These are phyloP conservation scores for Chelon auratus DNA, from an alignment of 2,797 vertebrate genomes.

Conservation along the genomic window DNA sequence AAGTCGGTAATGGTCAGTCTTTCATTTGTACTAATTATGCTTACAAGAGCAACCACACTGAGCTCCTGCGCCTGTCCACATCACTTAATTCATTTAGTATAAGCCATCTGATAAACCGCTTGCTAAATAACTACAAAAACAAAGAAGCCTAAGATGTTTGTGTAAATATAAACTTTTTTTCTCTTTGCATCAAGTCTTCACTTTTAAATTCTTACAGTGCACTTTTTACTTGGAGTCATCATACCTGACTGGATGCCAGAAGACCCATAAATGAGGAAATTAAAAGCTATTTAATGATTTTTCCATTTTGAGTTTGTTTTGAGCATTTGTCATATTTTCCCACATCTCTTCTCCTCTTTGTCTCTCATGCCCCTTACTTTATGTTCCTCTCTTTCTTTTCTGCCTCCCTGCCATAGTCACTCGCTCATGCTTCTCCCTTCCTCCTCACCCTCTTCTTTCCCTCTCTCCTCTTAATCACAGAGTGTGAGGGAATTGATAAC, in stretches of 20 bases:
- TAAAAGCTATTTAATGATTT: too few species aligned
- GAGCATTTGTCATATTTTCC: not conserved
- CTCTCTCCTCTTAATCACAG: constrained; percentile 69
- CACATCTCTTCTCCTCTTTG: not conserved
- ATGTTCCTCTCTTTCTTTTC: constrained; percentile 1
- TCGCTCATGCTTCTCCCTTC: constrained; percentile 35
- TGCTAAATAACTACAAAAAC: not conserved
- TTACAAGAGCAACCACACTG: not conserved
- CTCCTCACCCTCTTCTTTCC: constrained; percentile 48
- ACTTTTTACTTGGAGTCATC: not conserved
- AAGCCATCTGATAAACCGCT: not conserved
- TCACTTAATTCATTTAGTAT: not conserved
- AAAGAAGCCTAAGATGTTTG: not conserved
- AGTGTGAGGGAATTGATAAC: constrained; percentile 77
- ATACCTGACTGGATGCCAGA: not conserved
- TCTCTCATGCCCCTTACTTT: constrained; percentile 23
- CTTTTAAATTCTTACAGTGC: too few species aligned
- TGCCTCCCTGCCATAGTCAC: constrained; percentile 21
- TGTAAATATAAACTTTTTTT: too few species aligned
- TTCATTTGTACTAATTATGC: constrained; percentile 1
- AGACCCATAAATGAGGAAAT: not conserved
- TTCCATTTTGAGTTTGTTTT: not conserved
- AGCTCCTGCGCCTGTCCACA: constrained; percentile 4
- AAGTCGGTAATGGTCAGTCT: constrained; percentile 1
- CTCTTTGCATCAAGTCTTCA: too few species aligned